A percentile compares a stretch with the other conserved stretches of the same genome.
phyloP scores from a whole-genome alignment of 2,113 vertebrate genomes.

The Miniopterus natalensis region DNA sequence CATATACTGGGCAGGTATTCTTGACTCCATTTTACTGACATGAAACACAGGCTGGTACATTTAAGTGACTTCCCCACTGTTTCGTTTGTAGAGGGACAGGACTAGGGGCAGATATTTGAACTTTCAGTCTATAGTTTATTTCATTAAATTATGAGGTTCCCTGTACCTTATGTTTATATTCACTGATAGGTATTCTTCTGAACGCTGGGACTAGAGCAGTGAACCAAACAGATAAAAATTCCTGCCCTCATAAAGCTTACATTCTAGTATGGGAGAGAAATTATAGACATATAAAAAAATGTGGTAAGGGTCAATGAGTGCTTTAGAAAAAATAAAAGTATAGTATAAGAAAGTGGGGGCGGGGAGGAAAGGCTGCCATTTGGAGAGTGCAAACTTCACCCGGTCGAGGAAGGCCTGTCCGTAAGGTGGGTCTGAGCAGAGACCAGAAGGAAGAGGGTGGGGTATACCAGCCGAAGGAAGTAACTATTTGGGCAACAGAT shows the following conservation, averaged over 20 bases:
- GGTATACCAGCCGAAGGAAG: background rate
- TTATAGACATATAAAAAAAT: background rate
- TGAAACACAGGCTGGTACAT: background rate
- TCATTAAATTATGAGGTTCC: background rate
- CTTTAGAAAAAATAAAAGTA: background rate
- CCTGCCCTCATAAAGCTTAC: background rate
- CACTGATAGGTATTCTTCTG: background rate
- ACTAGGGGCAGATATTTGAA: background rate
- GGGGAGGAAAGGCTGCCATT: rapidly evolving
- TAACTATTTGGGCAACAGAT: background rate
- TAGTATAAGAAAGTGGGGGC: background rate
- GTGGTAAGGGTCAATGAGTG: background rate
- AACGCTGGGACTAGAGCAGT: background rate
- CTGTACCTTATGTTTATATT: background rate
- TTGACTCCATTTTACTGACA: background rate
- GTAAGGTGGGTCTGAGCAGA: background rate
- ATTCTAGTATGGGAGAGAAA: background rate
- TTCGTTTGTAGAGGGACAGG: background rate
- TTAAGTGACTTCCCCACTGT: background rate
- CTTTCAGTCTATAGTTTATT: background rate
- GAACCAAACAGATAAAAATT: background rate
- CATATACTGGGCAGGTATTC: background rate
- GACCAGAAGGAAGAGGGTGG: background rate
- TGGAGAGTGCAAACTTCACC: background rate
- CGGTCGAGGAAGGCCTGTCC: background rate